phyloP scores from a whole-genome alignment of 2,888 invertebrate genomes.

The Zootermopsis nevadensis region DNA sequence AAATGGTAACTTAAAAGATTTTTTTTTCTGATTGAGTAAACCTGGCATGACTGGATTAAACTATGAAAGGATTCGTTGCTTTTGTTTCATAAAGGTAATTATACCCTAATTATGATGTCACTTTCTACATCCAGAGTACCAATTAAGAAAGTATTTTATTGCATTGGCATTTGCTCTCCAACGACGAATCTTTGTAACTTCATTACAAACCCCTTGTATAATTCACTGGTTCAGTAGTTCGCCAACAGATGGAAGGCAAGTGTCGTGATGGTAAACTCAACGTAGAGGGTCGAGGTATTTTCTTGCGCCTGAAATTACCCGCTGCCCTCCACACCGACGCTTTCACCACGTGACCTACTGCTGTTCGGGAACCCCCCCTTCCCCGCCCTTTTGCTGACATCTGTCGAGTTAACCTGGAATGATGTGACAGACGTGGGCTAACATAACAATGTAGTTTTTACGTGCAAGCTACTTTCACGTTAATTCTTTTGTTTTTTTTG shows the following conservation, averaged over 20 bases:
- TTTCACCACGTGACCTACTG: slow-evolving; percentile 1
- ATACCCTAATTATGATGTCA: too few species aligned
- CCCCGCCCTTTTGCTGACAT: slow-evolving; percentile 31
- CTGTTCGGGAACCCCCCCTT: too few species aligned
- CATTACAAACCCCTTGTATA: background rate
- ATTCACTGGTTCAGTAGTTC: background rate
- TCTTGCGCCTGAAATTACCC: background rate
- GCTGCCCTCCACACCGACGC: background rate
- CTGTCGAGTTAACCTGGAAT: slow-evolving; percentile 30
- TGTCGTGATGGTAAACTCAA: background rate
- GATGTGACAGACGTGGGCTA: slow-evolving; percentile 11
- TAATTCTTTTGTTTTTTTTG: slow-evolving; percentile 33
- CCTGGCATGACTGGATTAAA: too few species aligned
- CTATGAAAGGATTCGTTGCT: too few species aligned
- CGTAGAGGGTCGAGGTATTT: background rate
- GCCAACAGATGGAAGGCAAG: slow-evolving; percentile 8
- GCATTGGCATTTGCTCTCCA: too few species aligned
- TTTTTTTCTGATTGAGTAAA: too few species aligned
- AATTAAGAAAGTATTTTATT: too few species aligned
- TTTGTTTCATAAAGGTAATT: too few species aligned
- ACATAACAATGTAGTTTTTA: slow-evolving; percentile 28
- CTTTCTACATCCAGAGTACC: too few species aligned
- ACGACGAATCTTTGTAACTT: background rate
- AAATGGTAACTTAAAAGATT: too few species aligned
- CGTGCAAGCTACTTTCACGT: background rate